Evolutionary conservation across 2,113 vertebrate species (phyloP).

Genomic region (Chiloscyllium plagiosum): DNA sequence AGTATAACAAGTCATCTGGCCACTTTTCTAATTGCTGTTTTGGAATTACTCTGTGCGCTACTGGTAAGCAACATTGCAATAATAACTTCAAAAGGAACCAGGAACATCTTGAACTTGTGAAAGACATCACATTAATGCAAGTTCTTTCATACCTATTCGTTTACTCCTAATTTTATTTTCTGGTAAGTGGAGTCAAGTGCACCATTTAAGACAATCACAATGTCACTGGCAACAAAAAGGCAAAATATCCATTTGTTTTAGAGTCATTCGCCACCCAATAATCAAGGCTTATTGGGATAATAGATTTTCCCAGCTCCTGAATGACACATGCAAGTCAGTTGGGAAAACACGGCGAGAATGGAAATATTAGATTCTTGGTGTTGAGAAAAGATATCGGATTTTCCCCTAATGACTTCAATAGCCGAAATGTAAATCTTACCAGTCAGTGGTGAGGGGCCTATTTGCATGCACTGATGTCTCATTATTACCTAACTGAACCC

Average conservation of each 20-base stretch:
- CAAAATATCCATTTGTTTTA: neutral
- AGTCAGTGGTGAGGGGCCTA: too few relatives aligned
- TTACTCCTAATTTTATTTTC: neutral
- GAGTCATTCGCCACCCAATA: neutral
- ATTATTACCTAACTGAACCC: too few relatives aligned
- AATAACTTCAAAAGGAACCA: neutral
- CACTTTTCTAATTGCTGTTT: neutral
- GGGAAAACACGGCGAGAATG: too few relatives aligned
- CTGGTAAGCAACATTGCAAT: neutral
- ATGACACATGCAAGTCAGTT: too few relatives aligned
- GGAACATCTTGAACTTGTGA: neutral
- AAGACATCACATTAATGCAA: neutral
- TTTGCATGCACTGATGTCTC: too few relatives aligned
- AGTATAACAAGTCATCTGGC: neutral
- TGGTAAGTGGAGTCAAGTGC: neutral
- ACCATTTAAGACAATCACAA: neutral
- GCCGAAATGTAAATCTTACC: too few relatives aligned
- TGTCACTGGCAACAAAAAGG: neutral
- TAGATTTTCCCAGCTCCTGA: too few relatives aligned
- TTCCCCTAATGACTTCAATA: too few relatives aligned
- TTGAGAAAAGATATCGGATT: too few relatives aligned
- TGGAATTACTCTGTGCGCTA: neutral
- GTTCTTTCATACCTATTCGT: neutral
- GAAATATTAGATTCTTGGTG: too few relatives aligned
- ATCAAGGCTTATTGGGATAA: neutral